These are phyloP conservation scores for Exaiptasia diaphana DNA, from an alignment of 64 coral and sea anemone species.

Conservation along the genomic window DNA sequence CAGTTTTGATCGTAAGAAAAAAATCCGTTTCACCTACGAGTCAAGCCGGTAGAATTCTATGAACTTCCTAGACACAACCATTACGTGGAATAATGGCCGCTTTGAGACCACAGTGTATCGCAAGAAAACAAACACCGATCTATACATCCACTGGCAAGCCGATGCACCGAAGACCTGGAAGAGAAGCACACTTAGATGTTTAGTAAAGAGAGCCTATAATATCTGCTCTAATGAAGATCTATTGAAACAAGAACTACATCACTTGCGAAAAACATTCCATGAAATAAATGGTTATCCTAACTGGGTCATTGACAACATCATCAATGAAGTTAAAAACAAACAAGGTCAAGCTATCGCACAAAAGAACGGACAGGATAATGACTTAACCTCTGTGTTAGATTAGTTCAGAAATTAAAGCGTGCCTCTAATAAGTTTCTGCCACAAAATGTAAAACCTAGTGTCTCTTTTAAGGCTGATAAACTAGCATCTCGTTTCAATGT, in stretches of 20 bases:
- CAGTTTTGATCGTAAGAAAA: neutral
- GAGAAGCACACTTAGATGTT: neutral
- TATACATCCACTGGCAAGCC: neutral
- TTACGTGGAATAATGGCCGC: neutral
- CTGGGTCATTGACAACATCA: neutral
- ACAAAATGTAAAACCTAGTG: neutral
- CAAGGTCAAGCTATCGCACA: neutral
- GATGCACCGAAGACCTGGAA: neutral
- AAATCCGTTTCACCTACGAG: neutral
- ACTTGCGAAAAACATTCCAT: neutral
- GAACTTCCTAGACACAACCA: neutral
- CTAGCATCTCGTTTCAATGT: neutral
- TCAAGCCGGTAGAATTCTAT: neutral
- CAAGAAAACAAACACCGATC: neutral
- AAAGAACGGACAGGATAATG: no score
- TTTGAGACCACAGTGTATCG: neutral
- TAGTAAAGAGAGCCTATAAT: neutral
- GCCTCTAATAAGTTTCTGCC: neutral
- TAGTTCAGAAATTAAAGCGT: no score
- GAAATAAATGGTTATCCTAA: neutral
- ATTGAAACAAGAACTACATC: neutral
- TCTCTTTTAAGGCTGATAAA: neutral
- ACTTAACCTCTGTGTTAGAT: no score
- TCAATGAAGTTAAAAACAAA: neutral
- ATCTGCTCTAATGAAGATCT: neutral